Percentiles rank a stretch among this genome's conserved stretches.
Evolutionary conservation across 2,888 invertebrate species (phyloP).

Genomic region (Dynastes hyllus): DNA sequence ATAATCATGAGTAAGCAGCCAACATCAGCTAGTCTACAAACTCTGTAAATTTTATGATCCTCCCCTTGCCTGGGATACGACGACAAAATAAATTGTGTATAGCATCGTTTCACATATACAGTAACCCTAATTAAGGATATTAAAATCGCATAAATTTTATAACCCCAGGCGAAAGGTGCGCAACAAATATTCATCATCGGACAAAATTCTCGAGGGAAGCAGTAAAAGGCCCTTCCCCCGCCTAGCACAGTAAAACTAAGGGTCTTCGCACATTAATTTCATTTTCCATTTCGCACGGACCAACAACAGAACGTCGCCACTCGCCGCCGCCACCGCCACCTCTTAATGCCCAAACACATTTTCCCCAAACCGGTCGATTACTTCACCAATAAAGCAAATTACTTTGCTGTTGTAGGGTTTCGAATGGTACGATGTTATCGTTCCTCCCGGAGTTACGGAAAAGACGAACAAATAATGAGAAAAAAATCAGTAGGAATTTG

Average conservation of each 20-base stretch:
- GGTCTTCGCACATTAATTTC: conserved; percentile 45
- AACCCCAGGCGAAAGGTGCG: conserved; percentile 14
- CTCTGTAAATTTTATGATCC: neutral
- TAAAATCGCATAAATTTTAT: conserved; percentile 45
- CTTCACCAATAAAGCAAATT: conserved; percentile 43
- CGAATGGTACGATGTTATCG: neutral
- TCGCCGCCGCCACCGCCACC: neutral
- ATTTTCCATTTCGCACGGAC: conserved; percentile 37
- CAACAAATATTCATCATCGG: conserved; percentile 44
- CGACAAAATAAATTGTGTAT: conserved; percentile 23
- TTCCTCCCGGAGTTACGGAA: neutral
- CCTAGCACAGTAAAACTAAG: conserved; percentile 29
- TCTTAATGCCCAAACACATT: conserved; percentile 29
- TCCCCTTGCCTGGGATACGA: conserved; percentile 1
- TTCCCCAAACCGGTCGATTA: conserved; percentile 39
- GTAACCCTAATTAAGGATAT: conserved; percentile 41
- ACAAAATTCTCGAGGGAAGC: neutral
- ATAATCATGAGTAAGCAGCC: no score
- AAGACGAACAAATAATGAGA: neutral
- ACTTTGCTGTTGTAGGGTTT: conserved; percentile 1
- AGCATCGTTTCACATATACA: conserved; percentile 12
- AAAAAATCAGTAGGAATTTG: conserved; percentile 12
- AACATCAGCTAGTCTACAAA: no score
- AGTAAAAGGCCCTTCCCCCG: conserved; percentile 6
- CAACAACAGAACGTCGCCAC: neutral